Base-by-base conservation (phyloP, 2,113 vertebrate species). In the Neolamprologus falcicula region DNA sequence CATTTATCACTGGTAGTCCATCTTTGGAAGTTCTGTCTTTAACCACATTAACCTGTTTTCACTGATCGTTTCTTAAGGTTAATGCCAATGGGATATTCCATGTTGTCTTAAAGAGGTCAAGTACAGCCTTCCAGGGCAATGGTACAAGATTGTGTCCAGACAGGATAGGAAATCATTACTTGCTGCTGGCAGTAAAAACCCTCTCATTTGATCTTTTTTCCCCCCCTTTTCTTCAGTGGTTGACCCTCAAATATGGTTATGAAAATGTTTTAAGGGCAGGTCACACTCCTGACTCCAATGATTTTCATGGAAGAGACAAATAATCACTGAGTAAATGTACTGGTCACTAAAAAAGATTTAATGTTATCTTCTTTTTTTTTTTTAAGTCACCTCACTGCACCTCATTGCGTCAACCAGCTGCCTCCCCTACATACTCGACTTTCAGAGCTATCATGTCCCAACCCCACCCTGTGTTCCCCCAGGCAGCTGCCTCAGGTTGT, bases 261-360 rank as follows among this genome's bases (percentile, higher is more conserved):
- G 54, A 90, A 90, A 90, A 79, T 4, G 42, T 89, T 90, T 88
- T 61, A 76, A 82, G 68, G 85, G 79, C 86, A 84, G 89, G 63
- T 90, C 83, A 87, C 4, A 26, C 26, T 81, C 83, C 14, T 76
- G 42, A 82, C 68, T 76, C 21, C 40, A 76, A 47, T 55, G 71
- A 16, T 53, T 31, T 82, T 87, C 82, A 8, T 8, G 82, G 71
- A 85, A 79, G 47, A 50, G 11, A 79, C 83, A 40, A 24, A 66
- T 63, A 79, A 71, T 59, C n/a, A 40, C 4, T 6, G 61, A 84
- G 80, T 78, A 89, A 82, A 85, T 82, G 21, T 66, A 31, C 31
- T 26, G 26, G 53, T 66, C 28, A 71, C 52, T 63, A 37, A 55
- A 59, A 82, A 53, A 84, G 31, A 90, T 93, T 89, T 81, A 85